Evolutionary conservation across 1,140 invertebrate genomes (phyloP), one percentile per base, ranked within the genome.

Genomic region (Periplaneta americana): DNA sequence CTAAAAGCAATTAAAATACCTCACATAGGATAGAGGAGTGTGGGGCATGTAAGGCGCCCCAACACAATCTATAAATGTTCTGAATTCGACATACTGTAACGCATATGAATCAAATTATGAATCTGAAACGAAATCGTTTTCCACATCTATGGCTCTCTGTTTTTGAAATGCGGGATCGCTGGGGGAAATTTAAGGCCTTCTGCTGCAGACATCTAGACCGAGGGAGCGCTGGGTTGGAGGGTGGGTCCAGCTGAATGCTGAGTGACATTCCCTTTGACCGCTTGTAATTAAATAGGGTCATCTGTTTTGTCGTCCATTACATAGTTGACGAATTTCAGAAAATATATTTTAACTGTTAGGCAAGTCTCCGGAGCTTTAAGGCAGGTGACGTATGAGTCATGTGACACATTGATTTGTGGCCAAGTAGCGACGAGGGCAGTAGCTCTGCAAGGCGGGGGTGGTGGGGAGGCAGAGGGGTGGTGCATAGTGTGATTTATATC

Each of bases 341-440:
- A n/a, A n/a, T n/a, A n/a, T 57, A 57, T 57, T 57, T 6, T n/a
- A 57, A 57, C 22, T n/a, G n/a, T n/a, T n/a, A 57, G 17, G 22
- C 5, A 5, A 57, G 22, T n/a, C 48, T 57, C 22, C 11, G 2
- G 48, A 57, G 22, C 22, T 8, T n/a, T 57, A 57, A 57, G 48
- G 48, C 48, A n/a, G n/a, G n/a, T 75, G 74, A 75, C 34, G 74
- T 75, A 78, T 78, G 77, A 37, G 77, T 78, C 34, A 78, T 34
- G 34, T 80, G 57, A 36, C 76, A 78, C 76, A 78, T 78, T 37
- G 76, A 78, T 78, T 36, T 36, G 76, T 36, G 76, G 76, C 36
- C 35, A 78, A 78, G 76, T 37, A n/a, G 75, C 32, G 48, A n/a
- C 48, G 48, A n/a, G 1, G 48, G 48, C 48, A n/a, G 48, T 4